Evolutionary conservation across 2,888 invertebrate species (phyloP).

Genomic region (Harpalus rufipes): DNA sequence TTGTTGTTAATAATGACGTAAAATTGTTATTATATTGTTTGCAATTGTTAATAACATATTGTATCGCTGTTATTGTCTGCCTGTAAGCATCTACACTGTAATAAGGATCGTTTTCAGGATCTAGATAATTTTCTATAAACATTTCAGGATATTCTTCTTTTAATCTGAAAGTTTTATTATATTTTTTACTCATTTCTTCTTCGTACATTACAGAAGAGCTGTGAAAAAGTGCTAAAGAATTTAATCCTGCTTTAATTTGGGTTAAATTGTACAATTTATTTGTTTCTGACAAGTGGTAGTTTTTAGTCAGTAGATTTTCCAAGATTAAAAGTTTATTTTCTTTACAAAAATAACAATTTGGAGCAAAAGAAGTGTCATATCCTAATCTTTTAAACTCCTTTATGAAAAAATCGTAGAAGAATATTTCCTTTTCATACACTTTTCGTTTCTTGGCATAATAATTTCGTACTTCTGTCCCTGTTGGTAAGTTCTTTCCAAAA

Average conservation of each 20-base stretch:
- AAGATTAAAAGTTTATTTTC: slow-evolving; percentile 71
- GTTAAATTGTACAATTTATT: slow-evolving; percentile 76
- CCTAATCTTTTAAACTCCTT: slow-evolving; percentile 69
- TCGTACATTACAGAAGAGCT: slow-evolving; percentile 79
- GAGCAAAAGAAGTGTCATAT: slow-evolving; percentile 71
- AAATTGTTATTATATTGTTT: slow-evolving; percentile 70
- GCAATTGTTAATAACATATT: slow-evolving; percentile 70
- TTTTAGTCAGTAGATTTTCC: slow-evolving; percentile 71
- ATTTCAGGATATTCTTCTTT: slow-evolving; percentile 69
- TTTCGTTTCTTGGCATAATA: slow-evolving; percentile 27
- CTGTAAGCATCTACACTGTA: slow-evolving; percentile 58
- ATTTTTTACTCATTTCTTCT: slow-evolving; percentile 72
- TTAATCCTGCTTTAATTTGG: slow-evolving; percentile 78
- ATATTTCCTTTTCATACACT: slow-evolving; percentile 73
- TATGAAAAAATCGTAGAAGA: slow-evolving; percentile 71
- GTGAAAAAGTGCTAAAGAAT: slow-evolving; percentile 79
- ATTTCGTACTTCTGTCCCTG: background rate
- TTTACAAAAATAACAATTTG: slow-evolving; percentile 71
- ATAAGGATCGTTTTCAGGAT: background rate
- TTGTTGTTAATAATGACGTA: slow-evolving; percentile 67
- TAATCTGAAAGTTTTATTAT: slow-evolving; percentile 69
- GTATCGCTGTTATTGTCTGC: slow-evolving; percentile 70
- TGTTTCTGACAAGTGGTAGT: slow-evolving; percentile 70
- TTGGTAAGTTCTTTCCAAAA: slow-evolving; percentile 25
- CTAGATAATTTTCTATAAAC: slow-evolving; percentile 70